These are phyloP conservation scores for Epiblema foenella DNA, from an alignment of 2,888 invertebrate genomes.

Conservation along the genomic window DNA sequence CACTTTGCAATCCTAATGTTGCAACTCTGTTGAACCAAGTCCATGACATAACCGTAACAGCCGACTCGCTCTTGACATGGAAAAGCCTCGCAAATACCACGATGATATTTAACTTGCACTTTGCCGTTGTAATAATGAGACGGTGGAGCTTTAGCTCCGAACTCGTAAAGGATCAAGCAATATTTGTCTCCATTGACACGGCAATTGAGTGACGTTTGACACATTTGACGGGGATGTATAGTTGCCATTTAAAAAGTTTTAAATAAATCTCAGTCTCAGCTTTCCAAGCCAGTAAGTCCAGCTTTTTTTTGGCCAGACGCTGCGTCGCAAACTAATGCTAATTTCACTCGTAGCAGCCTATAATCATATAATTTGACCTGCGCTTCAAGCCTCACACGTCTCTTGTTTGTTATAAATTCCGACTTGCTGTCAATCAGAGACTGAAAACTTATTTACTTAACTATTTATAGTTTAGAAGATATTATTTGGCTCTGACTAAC, in stretches of 20 bases:
- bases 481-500: too few species aligned
- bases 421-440: too few species aligned
- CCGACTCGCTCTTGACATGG: constrained; percentile 38
- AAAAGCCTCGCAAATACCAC: constrained; percentile 37
- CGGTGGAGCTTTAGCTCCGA: neutral
- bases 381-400: neutral
- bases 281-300: too few species aligned
- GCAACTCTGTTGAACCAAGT: constrained; percentile 2
- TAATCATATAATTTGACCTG: constrained; percentile 16
- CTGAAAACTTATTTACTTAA: neutral
- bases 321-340: too few species aligned
- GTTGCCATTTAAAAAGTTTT: too few species aligned
- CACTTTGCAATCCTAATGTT: neutral
- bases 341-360: neutral
- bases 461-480: too few species aligned
- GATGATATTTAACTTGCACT: constrained; percentile 25
- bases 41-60: constrained; percentile 38
- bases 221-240: too few species aligned
- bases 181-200: too few species aligned
- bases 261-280: too few species aligned
- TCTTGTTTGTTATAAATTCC: neutral
- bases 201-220: too few species aligned
- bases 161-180: too few species aligned
- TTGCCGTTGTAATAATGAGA: constrained; percentile 17
- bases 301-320: too few species aligned